Evolutionary conservation across 2,888 invertebrate genomes (phyloP).

Genomic region (Lepas anatifera): DNA sequence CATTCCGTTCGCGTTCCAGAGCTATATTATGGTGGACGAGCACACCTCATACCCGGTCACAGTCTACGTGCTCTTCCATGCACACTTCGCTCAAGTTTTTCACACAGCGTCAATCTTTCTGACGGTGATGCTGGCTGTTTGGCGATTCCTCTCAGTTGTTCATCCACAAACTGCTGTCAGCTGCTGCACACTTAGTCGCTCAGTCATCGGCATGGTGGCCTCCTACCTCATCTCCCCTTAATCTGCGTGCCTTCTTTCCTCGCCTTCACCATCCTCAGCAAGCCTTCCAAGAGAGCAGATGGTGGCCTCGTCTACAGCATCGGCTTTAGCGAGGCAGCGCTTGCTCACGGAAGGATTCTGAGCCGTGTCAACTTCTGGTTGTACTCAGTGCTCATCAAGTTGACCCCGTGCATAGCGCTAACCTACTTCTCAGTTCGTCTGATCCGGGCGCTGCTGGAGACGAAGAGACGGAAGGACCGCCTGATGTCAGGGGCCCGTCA

Average conservation of each 20-base stretch:
- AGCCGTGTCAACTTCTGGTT: conserved; percentile 66
- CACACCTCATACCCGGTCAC: conserved; percentile 57
- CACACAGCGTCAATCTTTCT: conserved; percentile 89
- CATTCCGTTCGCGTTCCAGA: conserved; percentile 74
- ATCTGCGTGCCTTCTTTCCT: conserved; percentile 77
- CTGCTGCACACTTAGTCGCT: conserved; percentile 69
- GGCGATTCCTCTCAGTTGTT: conserved; percentile 78
- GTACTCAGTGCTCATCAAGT: conserved; percentile 82
- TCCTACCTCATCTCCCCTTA: conserved; percentile 73
- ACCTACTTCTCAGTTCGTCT: conserved; percentile 43
- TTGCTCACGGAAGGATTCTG: conserved; percentile 31
- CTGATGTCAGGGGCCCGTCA: neutral
- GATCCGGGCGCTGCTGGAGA: conserved; percentile 21
- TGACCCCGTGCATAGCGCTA: conserved; percentile 76
- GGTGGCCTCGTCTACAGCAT: conserved; percentile 42
- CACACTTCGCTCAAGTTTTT: conserved; percentile 71
- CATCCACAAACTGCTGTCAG: conserved; percentile 65
- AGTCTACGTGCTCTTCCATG: conserved; percentile 73
- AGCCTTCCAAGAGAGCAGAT: neutral
- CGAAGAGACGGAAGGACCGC: conserved; percentile 11
- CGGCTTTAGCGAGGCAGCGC: conserved; percentile 48
- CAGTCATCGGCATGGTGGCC: conserved; percentile 58
- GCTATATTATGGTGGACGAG: conserved; percentile 44
- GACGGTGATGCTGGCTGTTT: conserved; percentile 82
- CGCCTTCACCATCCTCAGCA: conserved; percentile 50